Evolutionary conservation across 2,888 invertebrate genomes (phyloP), one percentile per base, ranked within the genome.

Genomic region (Amphipyra tragopoginis): DNA sequence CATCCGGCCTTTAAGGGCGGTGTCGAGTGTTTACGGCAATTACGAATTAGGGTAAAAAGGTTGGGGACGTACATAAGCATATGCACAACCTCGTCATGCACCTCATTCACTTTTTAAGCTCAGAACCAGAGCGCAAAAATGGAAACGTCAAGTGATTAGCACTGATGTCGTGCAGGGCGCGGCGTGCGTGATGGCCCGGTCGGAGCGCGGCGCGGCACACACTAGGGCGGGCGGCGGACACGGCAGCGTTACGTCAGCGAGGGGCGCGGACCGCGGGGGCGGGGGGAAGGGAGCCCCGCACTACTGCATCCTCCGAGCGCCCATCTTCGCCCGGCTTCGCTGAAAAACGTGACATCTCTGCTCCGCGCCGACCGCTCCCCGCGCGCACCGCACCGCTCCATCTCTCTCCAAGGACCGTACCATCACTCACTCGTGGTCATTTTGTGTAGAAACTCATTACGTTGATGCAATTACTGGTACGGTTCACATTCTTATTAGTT

Each of bases 171-270:
- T 87, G 85, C 77, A 86, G 90, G 86, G 90, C 91, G 86, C 91
- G 90, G 87, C 86, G 86, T 86, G 86, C 86, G 88, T 86, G 86
- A 80, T 86, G 83, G 89, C 90, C 87, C 90, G 85, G 88, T 89
- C 86, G 88, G 87, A 90, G 89, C 93, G 91, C 92, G 94, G 91
- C 94, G 92, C 92, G 92, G 90, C 89, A 89, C 92, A 90, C 92
- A 94, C 93, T 93, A 92, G 93, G 93, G 93, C 91, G 92, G 93
- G 92, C 90, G 87, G 87, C 81, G 88, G 88, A 86, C 90, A 88
- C 92, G 91, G 91, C 90, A 91, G 86, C 90, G 92, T 94, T 95
- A 94, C 93, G 95, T 94, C 93, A 94, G 93, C 90, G 90, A 81
- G 89, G 93, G 90, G 87, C 77, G 80, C 69, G 83, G 82, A 81